Base-by-base conservation (phyloP, 2,888 invertebrate genomes). In the Frankliniella intonsa region DNA sequence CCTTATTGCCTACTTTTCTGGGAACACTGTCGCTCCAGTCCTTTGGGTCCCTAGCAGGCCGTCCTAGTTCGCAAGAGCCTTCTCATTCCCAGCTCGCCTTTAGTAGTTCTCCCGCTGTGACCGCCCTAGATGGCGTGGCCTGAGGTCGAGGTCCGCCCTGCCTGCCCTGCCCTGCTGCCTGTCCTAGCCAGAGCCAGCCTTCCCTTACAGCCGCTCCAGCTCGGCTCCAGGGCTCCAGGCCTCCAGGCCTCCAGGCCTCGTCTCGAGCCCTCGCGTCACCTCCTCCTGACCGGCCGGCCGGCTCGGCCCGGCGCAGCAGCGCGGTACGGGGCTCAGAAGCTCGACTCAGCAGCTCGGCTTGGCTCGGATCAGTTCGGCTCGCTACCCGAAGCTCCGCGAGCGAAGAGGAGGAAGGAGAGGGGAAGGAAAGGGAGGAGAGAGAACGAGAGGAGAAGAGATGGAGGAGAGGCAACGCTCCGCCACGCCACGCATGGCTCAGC, bases 141-240 rank as follows among this genome's bases (percentile, higher is more conserved):
- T 38, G 38, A 38, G 38, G n/a, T n/a, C n/a, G n/a, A n/a, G 5
- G 38, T 38, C 38, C 38, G 38, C 38, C 38, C 38, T 38, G 38
- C 38, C 38, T 2, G 38, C 38, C 55, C 8, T 8, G 83, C 83
- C 81, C 81, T 82, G 80, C 38, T 38, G 38, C 38, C 38, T 2
- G 38, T 5, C 55, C 8, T 8, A 87, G 83, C 83, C 55, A 7
- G 55, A 25, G 25, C 25, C 25, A 76, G 22, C 22, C 69, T 38
- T 38, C 38, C 38, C 38, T 38, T 3, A 38, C 38, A 38, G 38
- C 38, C 38, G 38, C 38, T 38, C 38, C 38, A 69, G 22, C 22
- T n/a, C 69, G 22, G 69, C 22, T 76, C 69, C 25, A 25, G 22
- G 69, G 25, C 22, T 22, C 22, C 25, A 76, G 69, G 69, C 69